A percentile compares a stretch with the other conserved stretches of the same genome.
Conservation (phyloP, 2,888 invertebrate genomes). For the Standfussiana lucernea region DNA sequence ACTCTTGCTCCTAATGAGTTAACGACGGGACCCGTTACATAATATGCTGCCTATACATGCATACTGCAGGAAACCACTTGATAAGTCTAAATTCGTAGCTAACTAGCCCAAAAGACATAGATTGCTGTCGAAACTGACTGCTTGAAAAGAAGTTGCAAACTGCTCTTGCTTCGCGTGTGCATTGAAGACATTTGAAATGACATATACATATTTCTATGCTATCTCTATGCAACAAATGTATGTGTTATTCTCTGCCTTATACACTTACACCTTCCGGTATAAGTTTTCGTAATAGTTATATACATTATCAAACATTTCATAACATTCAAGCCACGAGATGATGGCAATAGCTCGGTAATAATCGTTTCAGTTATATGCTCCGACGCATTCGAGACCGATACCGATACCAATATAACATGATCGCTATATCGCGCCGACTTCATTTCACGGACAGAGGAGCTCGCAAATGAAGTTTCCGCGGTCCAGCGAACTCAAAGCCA, state of each 20-base stretch:
- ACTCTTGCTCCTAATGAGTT: not conserved
- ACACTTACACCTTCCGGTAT: not conserved
- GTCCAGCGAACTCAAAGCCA: constrained; percentile 81
- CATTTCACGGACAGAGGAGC: constrained; percentile 90
- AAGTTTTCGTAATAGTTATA: too few relatives aligned
- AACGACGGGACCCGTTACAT: not conserved
- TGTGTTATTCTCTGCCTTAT: not conserved
- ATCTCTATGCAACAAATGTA: not conserved
- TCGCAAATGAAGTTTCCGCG: constrained; percentile 90
- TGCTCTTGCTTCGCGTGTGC: not conserved
- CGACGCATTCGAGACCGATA: constrained; percentile 73
- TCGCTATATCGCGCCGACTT: constrained; percentile 85
- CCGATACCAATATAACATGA: constrained; percentile 74
- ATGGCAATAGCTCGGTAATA: constrained; percentile 44
- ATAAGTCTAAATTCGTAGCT: not conserved
- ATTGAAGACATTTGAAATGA: not conserved
- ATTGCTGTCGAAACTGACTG: too few relatives aligned
- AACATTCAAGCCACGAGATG: not conserved
- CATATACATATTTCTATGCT: not conserved
- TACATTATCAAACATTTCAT: not conserved
- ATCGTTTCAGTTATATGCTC: constrained; percentile 70
- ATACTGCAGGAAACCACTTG: not conserved
- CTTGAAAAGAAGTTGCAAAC: not conserved
- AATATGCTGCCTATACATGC: not conserved
- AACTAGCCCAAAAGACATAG: not conserved